Base-by-base conservation (phyloP, 2,888 invertebrate genomes). In the Epiblema foenella region DNA sequence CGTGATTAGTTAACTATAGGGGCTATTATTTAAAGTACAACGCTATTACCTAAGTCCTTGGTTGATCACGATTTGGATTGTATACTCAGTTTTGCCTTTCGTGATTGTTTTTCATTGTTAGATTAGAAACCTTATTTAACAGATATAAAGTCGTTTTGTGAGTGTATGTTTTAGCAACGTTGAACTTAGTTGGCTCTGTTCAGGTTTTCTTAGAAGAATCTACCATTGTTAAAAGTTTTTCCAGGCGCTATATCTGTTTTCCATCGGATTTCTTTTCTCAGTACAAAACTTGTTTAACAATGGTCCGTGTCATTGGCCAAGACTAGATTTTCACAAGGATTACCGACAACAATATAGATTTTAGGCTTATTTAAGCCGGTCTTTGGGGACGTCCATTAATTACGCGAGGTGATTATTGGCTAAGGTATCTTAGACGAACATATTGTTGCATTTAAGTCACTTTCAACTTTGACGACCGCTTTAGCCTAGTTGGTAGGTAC, bases 181-280 rank as follows among this genome's bases (percentile, higher is more conserved):
- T 10, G 52, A 37, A 18, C 4, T 42, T 52, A 20, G n/a, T 20
- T 39, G 2, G 37, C 24, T 20, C 9, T 15, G 56, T 56, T 15
- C 10, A 39, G n/a, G 12, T 37, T 63, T 64, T 64, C 64, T 37
- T 39, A 37, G 52, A 63, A 51, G 51, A 54, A 64, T 63, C 15
- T 37, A 37, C 64, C 52, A 64, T 64, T 64, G 64, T 64, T 52
- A 10, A 39, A 20, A 39, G 64, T 64, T 64, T 64, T 64, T 64
- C 64, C 64, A 63, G 63, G 51, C 63, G 49, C 62, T 18, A 20
- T 63, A 52, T 63, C 52, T 52, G 39, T 64, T 64, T 64, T 64
- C 64, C 33, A 54, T 54, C 39, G 54, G 54, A 54, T 64, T 64
- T 64, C 64, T 64, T 39, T 64, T 64, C 64, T 64, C 64, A 24